Conservation (phyloP, 2,888 invertebrate genomes). For the Oxytorus armatus region DNA sequence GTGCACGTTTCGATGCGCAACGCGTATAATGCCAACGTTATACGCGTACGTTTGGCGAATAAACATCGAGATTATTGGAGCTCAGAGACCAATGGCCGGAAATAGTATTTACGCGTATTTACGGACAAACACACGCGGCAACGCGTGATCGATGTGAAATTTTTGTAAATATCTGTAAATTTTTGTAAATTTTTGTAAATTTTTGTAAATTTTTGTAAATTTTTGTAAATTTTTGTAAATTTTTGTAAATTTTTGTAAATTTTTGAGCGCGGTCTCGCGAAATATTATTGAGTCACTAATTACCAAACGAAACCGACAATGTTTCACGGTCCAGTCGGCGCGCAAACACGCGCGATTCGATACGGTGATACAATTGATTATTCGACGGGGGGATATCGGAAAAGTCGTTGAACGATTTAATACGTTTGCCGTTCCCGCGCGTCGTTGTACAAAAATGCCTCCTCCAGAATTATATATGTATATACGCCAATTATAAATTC, state of each 20-base stretch:
- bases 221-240: no score
- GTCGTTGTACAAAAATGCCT: not conserved
- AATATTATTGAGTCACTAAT: conserved; percentile 65
- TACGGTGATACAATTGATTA: conserved; percentile 67
- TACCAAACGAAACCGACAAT: conserved; percentile 50
- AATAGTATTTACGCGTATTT: conserved; percentile 41
- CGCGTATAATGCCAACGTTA: conserved; percentile 36
- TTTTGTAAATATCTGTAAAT: no score
- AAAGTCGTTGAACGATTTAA: conserved; percentile 67
- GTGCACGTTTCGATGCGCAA: conserved; percentile 34
- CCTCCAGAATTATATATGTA: not conserved
- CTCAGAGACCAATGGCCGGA: conserved; percentile 38
- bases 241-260: no score
- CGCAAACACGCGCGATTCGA: conserved; percentile 43
- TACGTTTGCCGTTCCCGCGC: not conserved
- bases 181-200: no score
- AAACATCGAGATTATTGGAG: conserved; percentile 48
- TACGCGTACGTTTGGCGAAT: conserved; percentile 33
- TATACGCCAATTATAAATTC: conserved; percentile 62
- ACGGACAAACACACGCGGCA: not conserved
- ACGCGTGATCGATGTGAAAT: conserved; percentile 1
- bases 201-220: no score
- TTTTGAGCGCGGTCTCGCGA: conserved; percentile 37
- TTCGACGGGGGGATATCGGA: conserved; percentile 68
- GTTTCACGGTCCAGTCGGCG: conserved; percentile 63